These are phyloP conservation scores for Dufourea novaeangliae DNA, from an alignment of 1,140 invertebrate genomes.

Conservation along the genomic window DNA sequence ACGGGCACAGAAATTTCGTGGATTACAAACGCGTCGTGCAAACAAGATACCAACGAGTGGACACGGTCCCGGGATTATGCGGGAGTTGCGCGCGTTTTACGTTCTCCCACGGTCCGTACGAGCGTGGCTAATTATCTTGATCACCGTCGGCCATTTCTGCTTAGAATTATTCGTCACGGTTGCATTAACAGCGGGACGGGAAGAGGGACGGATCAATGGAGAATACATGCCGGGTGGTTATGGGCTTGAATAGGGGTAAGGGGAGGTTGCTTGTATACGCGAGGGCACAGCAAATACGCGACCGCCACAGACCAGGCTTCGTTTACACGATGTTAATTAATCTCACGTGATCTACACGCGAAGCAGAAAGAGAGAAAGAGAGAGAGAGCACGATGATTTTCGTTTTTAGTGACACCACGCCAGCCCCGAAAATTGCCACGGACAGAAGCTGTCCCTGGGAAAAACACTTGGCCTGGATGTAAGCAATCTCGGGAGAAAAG, in stretches of 20 bases:
- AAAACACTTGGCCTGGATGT: background rate
- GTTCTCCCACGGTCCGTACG: slow-evolving; percentile 9
- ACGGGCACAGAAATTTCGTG: background rate
- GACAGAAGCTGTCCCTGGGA: background rate
- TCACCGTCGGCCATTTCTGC: slow-evolving; percentile 19
- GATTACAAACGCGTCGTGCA: background rate
- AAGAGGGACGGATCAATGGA: slow-evolving; percentile 32
- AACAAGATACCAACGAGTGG: background rate
- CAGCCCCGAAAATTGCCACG: background rate
- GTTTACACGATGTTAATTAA: slow-evolving; percentile 56
- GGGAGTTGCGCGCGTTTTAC: background rate
- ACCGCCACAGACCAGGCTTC: slow-evolving; percentile 7
- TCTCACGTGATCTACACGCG: slow-evolving; percentile 30
- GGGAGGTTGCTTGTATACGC: background rate
- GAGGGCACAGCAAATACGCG: slow-evolving; percentile 38
- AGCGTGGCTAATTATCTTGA: slow-evolving; percentile 48
- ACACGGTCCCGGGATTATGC: slow-evolving; percentile 12
- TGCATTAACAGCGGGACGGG: slow-evolving; percentile 15
- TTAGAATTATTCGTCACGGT: slow-evolving; percentile 45
- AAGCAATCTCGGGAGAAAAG: background rate
- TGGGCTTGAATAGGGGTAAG: background rate
- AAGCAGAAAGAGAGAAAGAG: background rate
- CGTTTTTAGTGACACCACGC: too few species aligned
- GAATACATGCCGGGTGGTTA: slow-evolving; percentile 12
- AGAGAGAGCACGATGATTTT: too few species aligned